phyloP scores from a whole-genome alignment of 1,140 invertebrate genomes.

The Acarapis woodi region DNA sequence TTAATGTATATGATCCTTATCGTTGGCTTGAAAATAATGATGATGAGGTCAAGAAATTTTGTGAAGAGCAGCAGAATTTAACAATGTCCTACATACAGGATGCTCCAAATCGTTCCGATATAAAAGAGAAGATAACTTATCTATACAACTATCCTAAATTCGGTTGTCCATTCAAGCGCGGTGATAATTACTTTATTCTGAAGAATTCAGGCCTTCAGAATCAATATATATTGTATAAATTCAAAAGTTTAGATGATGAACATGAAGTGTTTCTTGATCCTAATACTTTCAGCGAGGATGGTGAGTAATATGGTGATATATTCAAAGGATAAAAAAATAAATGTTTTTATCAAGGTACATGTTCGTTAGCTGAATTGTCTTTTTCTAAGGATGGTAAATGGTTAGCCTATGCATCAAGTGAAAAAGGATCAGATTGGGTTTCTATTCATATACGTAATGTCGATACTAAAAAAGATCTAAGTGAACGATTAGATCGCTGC shows the following conservation, averaged over 20 bases:
- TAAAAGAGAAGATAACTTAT: constrained; percentile 32
- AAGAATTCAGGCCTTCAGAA: constrained; percentile 88
- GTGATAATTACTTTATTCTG: constrained; percentile 64
- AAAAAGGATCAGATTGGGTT: constrained; percentile 81
- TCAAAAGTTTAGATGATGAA: constrained; percentile 46
- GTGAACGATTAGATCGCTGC: constrained; percentile 58
- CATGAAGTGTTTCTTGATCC: constrained; percentile 75
- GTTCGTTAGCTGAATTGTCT: constrained; percentile 39
- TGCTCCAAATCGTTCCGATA: neutral
- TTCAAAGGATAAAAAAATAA: too few species aligned
- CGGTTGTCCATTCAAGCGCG: constrained; percentile 48
- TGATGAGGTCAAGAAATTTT: constrained; percentile 66
- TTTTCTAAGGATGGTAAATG: constrained; percentile 73
- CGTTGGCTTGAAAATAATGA: constrained; percentile 91
- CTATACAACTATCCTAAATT: constrained; percentile 91
- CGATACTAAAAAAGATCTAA: constrained; percentile 37
- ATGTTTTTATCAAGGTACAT: too few species aligned
- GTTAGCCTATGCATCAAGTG: constrained; percentile 67
- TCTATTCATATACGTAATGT: constrained; percentile 31
- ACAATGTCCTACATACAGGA: constrained; percentile 48
- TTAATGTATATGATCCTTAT: constrained; percentile 66
- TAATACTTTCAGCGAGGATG: constrained; percentile 64
- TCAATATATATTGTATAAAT: constrained; percentile 77
- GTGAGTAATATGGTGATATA: too few species aligned
- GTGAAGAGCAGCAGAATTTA: constrained; percentile 65